These are phyloP conservation scores for Psilopogon haemacephalus DNA, from an alignment of 2,113 vertebrate species.

Conservation along the genomic window DNA sequence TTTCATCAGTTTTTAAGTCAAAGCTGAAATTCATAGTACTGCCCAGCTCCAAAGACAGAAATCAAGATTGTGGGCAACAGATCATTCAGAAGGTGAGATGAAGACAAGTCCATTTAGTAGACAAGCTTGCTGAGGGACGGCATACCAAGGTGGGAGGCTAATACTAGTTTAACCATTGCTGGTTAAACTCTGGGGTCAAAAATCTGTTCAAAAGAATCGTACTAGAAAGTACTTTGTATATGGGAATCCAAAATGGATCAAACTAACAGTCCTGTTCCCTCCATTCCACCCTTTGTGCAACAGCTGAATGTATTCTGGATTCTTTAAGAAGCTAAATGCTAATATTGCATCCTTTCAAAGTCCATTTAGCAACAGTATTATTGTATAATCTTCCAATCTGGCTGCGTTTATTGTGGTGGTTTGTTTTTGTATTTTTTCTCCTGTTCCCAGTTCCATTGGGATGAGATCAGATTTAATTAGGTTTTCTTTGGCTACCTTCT, in stretches of 20 bases:
- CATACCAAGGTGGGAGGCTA: too few species aligned
- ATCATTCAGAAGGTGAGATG: neutral
- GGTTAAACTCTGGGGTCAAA: neutral
- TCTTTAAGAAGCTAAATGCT: neutral
- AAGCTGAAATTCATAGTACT: neutral
- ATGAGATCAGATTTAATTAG: neutral
- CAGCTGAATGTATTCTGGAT: neutral
- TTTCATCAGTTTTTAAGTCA: neutral
- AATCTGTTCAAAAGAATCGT: neutral
- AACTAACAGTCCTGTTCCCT: neutral
- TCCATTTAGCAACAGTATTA: neutral
- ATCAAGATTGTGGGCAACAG: neutral
- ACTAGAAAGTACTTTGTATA: neutral
- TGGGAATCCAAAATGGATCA: neutral
- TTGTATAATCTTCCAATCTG: neutral
- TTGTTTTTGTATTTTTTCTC: neutral
- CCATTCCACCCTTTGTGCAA: neutral
- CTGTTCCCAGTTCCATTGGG: neutral
- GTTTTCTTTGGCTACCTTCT: neutral
- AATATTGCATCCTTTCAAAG: neutral
- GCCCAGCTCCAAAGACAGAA: neutral
- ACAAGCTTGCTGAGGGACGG: neutral
- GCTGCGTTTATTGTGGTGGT: neutral
- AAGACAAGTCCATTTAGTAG: neutral
- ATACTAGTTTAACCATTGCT: too few species aligned